Percentiles rank a stretch among this genome's conserved stretches.
Evolutionary conservation across 2,797 vertebrate species (phyloP).

Genomic region (Coccyzus lansbergi): DNA sequence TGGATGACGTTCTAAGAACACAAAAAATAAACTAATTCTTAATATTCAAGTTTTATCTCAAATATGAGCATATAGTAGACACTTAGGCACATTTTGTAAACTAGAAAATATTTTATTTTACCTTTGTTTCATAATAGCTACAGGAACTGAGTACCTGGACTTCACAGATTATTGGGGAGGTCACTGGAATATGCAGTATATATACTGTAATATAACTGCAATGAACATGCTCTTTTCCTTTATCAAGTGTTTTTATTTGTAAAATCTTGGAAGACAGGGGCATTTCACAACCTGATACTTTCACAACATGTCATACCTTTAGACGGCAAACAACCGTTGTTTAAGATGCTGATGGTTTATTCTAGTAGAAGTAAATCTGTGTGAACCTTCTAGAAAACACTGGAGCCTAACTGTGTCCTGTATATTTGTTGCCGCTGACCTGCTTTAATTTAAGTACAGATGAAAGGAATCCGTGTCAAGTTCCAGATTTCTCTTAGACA

Average conservation of each 20-base stretch:
- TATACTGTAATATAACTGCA: not conserved
- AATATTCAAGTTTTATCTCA: not conserved
- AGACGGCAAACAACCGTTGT: not conserved
- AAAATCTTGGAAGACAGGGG: not conserved
- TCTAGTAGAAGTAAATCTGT: not conserved
- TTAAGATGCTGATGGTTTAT: not conserved
- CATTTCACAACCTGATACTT: not conserved
- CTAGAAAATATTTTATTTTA: not conserved
- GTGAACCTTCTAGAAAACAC: not conserved
- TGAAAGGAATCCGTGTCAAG: not conserved
- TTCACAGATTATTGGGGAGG: not conserved
- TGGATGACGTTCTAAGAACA: not conserved
- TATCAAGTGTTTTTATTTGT: not conserved
- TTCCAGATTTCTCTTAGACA: not conserved
- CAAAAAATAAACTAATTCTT: not conserved
- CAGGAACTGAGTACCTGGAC: not conserved
- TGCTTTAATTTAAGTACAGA: not conserved
- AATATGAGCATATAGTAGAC: not conserved
- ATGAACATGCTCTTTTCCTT: not conserved
- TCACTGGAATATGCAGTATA: not conserved
- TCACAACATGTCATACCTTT: fast-evolving
- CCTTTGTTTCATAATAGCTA: not conserved
- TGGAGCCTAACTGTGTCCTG: not conserved
- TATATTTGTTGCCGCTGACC: not conserved
- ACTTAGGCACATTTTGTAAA: not conserved